A percentile compares a stretch with the other conserved stretches of the same genome.
Evolutionary conservation across 2,113 vertebrate species (phyloP).

Genomic region (Isichthys henryi): DNA sequence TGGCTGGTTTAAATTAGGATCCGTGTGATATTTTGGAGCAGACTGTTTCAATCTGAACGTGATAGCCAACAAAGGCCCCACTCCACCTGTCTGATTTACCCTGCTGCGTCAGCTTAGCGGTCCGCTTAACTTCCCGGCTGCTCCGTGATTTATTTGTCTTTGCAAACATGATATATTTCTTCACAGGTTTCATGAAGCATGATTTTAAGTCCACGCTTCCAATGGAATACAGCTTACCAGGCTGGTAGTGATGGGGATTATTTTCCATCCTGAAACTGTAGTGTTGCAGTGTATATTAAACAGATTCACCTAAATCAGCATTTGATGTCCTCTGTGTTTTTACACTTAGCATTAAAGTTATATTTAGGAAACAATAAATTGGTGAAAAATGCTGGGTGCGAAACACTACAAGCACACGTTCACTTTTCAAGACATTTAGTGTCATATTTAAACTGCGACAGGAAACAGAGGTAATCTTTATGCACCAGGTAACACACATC

Average conservation of each 20-base stretch:
- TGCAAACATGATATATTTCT: constrained; percentile 49
- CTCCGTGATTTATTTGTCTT: constrained; percentile 25
- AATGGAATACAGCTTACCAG: neutral
- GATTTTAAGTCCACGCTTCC: constrained; percentile 21
- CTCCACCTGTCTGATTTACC: constrained; percentile 63
- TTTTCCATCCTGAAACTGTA: neutral
- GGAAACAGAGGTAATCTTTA: neutral
- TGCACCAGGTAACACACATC: neutral
- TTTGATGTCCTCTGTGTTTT: neutral
- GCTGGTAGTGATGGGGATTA: neutral
- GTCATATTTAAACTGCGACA: neutral
- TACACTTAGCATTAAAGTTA: neutral
- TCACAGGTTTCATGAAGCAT: constrained; percentile 40
- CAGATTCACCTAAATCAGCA: neutral
- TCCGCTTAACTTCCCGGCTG: constrained; percentile 14
- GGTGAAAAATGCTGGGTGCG: neutral
- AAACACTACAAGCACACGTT: neutral
- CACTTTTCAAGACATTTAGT: neutral
- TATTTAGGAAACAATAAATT: neutral
- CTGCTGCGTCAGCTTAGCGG: constrained; percentile 24
- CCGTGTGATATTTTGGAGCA: constrained; percentile 43
- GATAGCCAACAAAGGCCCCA: constrained; percentile 43
- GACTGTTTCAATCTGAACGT: constrained; percentile 36
- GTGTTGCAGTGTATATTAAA: neutral
- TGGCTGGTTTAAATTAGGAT: constrained; percentile 44